phyloP scores from a whole-genome alignment of 2,797 vertebrate species.

The Circus cinereus region DNA sequence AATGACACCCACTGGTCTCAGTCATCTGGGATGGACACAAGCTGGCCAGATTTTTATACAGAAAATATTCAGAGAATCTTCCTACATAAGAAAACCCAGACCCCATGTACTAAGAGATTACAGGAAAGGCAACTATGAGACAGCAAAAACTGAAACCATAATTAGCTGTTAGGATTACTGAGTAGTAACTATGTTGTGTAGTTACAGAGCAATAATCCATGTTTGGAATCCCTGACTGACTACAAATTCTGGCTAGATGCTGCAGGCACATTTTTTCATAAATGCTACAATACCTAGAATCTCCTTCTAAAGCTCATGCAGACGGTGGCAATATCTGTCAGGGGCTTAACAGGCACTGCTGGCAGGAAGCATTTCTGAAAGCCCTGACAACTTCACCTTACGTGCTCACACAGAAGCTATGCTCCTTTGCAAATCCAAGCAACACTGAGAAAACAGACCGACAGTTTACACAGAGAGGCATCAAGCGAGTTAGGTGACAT shows the following conservation, averaged over 20 bases:
- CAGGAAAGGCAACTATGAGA: not conserved
- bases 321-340: not conserved
- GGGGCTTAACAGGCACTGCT: not conserved
- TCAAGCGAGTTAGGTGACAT: not conserved
- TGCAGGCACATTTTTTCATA: not conserved
- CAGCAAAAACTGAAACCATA: not conserved
- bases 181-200: not conserved
- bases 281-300: not conserved
- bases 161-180: not conserved
- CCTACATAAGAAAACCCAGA: not conserved
- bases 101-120: not conserved
- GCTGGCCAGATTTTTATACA: not conserved
- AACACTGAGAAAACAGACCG: not conserved
- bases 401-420: not conserved
- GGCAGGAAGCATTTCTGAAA: not conserved
- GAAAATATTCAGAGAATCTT: not conserved
- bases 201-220: not conserved
- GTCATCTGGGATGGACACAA: accelerated
- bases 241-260: not conserved
- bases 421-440: not conserved
- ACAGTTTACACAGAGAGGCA: not conserved
- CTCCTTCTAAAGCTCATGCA: not conserved
- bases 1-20: accelerated
- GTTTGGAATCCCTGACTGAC: not conserved
- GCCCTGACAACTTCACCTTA: not conserved